These are phyloP conservation scores for Pycnonotus jocosus DNA, from an alignment of 2,113 vertebrate genomes.

Conservation along the genomic window DNA sequence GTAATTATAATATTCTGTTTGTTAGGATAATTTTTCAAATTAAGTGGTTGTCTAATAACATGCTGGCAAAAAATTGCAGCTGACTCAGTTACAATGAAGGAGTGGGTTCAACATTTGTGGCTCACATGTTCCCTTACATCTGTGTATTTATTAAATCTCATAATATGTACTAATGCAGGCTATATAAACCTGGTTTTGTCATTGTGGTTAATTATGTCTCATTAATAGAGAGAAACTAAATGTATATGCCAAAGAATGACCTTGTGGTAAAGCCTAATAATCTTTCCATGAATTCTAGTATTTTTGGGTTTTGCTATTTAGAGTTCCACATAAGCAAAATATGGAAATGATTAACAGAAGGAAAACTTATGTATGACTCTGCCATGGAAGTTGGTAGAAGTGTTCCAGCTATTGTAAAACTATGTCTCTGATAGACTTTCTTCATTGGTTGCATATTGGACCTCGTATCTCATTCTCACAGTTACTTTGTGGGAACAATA, in stretches of 20 bases:
- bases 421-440: not conserved
- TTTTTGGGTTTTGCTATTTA: not conserved
- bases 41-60: not conserved
- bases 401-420: not conserved
- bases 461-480: not conserved
- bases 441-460: fast-evolving
- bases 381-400: not conserved
- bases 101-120: not conserved
- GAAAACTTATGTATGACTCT: not conserved
- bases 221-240: not conserved
- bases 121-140: not conserved
- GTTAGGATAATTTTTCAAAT: not conserved
- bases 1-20: not conserved
- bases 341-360: not conserved
- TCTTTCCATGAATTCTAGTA: not conserved
- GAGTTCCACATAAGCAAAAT: not conserved
- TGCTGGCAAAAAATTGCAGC: not conserved
- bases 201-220: not conserved
- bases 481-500: not conserved
- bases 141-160: not conserved
- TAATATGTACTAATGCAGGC: not conserved
- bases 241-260: not conserved
- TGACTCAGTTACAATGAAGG: not conserved
- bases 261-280: not conserved
- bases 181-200: not conserved